Evolutionary conservation across 1,140 invertebrate species (phyloP), one percentile per base, ranked within the genome.

Genomic region (Achatina immaculata): DNA sequence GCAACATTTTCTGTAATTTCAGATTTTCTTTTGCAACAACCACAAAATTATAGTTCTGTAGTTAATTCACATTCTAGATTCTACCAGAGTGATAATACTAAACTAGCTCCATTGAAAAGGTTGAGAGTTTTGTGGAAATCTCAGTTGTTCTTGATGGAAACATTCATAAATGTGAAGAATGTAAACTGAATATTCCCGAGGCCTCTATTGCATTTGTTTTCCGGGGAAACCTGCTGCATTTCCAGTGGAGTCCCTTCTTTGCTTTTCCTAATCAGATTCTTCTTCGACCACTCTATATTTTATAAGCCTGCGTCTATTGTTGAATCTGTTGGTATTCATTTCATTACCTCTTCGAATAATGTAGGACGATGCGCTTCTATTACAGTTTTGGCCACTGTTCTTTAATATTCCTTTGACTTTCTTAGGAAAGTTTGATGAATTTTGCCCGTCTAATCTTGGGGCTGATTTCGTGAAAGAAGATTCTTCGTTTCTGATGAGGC

Each of bases 381-480:
- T 62, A 34, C 31, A 62, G 31, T 62, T 62, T 6, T 62, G 58
- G 31, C n/a, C 28, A 62, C 6, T 31, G n/a, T 62, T 62, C 31
- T 62, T 62, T 19, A 62, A 31, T 62, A 62, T 62, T 31, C 58
- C 58, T 34, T 62, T 62, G 6, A 62, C 58, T 62, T 62, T 62
- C n/a, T 62, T 62, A 1, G 58, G 58, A 62, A 28, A 6, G 16
- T 9, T 31, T 62, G n/a, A 6, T 4, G 7, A 19, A 62, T 16
- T 31, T 31, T 2, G 58, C 16, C 58, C 31, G 1, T 62, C 58
- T 31, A 28, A 28, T 31, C 31, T 62, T 0, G 58, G 58, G 31
- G 28, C n/a, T 62, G n/a, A 0, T 34, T 62, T 62, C 7, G 31
- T n/a, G 58, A 31, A 7, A 9, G n/a, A 28, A 62, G 6, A 11